Percentiles rank a stretch among this genome's conserved stretches.
Conservation (phyloP, 2,888 invertebrate species). For the Diaperis boleti region DNA sequence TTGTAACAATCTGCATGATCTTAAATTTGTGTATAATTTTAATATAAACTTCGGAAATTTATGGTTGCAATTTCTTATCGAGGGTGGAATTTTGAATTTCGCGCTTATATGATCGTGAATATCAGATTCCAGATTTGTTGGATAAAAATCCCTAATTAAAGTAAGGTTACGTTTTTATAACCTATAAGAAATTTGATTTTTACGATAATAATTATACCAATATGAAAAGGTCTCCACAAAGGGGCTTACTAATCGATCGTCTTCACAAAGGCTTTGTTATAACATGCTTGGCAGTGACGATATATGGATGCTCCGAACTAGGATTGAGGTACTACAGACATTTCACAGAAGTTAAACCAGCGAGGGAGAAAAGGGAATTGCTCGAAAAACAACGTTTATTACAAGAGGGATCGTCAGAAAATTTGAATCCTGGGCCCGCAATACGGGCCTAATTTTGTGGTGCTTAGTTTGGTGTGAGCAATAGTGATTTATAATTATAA, state of each 20-base stretch:
- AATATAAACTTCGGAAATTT: not conserved
- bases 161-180: slow-evolving; percentile 28
- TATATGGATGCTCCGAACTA: slow-evolving; percentile 67
- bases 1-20: slow-evolving; percentile 7
- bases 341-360: slow-evolving; percentile 67
- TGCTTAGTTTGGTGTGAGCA: too few relatives aligned
- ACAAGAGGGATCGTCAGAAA: slow-evolving; percentile 65
- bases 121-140: not conserved
- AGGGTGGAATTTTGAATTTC: too few relatives aligned
- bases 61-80: not conserved
- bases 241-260: slow-evolving; percentile 65
- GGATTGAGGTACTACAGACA: slow-evolving; percentile 68
- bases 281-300: slow-evolving; percentile 70
- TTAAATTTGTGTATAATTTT: slow-evolving; percentile 19
- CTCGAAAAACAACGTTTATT: slow-evolving; percentile 66
- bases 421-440: slow-evolving; percentile 57
- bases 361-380: slow-evolving; percentile 60
- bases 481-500: too few relatives aligned
- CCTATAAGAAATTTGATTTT: not conserved
- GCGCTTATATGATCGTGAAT: too few relatives aligned
- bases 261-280: slow-evolving; percentile 71
- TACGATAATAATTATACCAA: slow-evolving; percentile 20
- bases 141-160: not conserved
- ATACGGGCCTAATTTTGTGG: slow-evolving; percentile 19
- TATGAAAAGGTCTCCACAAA: slow-evolving; percentile 63